A percentile compares a stretch with the other conserved stretches of the same genome.
phyloP scores from a whole-genome alignment of 2,888 invertebrate genomes.

The Sussaba pulchella region DNA sequence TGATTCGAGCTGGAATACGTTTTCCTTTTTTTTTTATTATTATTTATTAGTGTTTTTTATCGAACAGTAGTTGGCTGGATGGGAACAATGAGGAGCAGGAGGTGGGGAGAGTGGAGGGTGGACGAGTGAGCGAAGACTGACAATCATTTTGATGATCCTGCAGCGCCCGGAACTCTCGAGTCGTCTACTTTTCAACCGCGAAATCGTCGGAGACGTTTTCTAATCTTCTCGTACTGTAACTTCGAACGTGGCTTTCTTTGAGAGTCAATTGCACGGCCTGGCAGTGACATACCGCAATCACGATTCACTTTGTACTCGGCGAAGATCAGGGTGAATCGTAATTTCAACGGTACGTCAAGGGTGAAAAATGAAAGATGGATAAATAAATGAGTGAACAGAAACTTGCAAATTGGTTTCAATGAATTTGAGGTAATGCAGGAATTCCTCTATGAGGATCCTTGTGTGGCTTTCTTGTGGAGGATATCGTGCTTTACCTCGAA shows the following conservation, averaged over 20 bases:
- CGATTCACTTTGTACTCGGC: too few relatives aligned
- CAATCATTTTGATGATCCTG: constrained; percentile 76
- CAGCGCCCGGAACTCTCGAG: constrained; percentile 65
- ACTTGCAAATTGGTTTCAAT: too few relatives aligned
- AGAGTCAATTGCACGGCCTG: neutral
- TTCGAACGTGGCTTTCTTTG: neutral
- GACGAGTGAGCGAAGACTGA: constrained; percentile 57
- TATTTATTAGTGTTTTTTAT: too few relatives aligned
- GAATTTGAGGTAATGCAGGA: too few relatives aligned
- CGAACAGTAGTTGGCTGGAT: constrained; percentile 38
- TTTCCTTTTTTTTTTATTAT: constrained; percentile 36
- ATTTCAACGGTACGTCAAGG: too few relatives aligned
- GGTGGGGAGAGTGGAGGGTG: constrained; percentile 24
- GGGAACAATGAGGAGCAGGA: constrained; percentile 35
- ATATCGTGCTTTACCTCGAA: too few relatives aligned
- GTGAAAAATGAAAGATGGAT: too few relatives aligned
- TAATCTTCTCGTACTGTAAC: neutral
- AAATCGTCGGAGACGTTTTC: neutral
- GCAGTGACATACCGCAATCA: neutral
- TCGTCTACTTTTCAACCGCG: constrained; percentile 47
- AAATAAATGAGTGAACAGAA: too few relatives aligned
- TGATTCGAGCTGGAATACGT: constrained; percentile 64
- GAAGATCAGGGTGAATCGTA: too few relatives aligned
- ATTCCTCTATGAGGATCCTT: too few relatives aligned
- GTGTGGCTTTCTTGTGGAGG: too few relatives aligned